Evolutionary conservation across 1,140 invertebrate genomes (phyloP), one percentile per base, ranked within the genome.

Genomic region (Ectropis grisescens): DNA sequence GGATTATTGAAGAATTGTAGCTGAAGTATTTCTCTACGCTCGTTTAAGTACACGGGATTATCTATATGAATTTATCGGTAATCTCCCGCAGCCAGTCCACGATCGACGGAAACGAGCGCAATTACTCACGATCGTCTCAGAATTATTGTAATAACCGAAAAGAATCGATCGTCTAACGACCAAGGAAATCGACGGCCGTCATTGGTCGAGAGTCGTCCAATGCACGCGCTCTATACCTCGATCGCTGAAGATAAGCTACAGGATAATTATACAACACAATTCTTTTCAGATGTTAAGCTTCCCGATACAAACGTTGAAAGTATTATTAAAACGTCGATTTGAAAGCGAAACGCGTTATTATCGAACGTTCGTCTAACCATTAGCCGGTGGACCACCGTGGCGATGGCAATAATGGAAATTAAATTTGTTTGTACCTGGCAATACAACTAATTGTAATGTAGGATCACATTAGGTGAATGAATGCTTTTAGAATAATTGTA

Each of bases 61-160:
- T 60, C 29, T 55, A 54, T 48, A 60, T 57, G 47, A 29, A 40
- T 28, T 28, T 43, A 57, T 58, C 53, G 45, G 58, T 52, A 41
- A 52, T 54, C 53, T 43, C 35, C 58, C 52, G 56, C 56, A 37
- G 50, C 57, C 40, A 29, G 29, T 38, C 51, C 62, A 69, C 58
- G 59, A 66, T 64, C 51, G 40, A 53, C 57, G 58, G 64, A 67
- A 71, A 70, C 53, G 48, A 47, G 62, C 55, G 60, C 71, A 76
- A 80, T 80, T 76, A 80, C 64, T 67, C 55, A 56, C 53, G 72
- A 75, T 80, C 62, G 70, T 72, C 64, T 60, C 41, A 60, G 50
- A 75, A 76, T 80, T 76, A 80, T 80, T 80, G 69, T 80, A 80
- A 80, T 80, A 75, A 80, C 66, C 58, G 60, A 76, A 80, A 80